Evolutionary conservation across 92 coral and sea anemone species (phyloP).

Genomic region (Phenganax subtilis): DNA sequence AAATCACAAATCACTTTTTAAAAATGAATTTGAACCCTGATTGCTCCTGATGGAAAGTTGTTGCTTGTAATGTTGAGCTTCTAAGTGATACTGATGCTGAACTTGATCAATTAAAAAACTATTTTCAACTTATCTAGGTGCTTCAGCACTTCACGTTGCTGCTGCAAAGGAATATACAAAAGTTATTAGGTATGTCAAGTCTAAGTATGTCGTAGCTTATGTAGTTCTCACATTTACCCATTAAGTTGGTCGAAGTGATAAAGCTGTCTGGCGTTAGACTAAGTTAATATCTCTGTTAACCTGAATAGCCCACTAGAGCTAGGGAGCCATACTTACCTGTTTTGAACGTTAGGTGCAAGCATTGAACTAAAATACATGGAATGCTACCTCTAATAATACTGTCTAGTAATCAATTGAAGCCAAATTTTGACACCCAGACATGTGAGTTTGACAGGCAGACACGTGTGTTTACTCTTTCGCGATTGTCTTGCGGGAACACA

Average conservation of each 20-base stretch:
- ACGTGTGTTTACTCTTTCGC: too few relatives aligned
- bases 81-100: neutral
- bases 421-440: too few relatives aligned
- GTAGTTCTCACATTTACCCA: neutral
- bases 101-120: neutral
- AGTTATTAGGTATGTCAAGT: slow-evolving; percentile 77
- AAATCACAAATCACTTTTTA: neutral
- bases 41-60: too few relatives aligned
- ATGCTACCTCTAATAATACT: too few relatives aligned
- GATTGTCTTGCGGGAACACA: too few relatives aligned
- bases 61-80: neutral
- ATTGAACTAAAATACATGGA: too few relatives aligned
- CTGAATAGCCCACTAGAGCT: too few relatives aligned
- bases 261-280: too few relatives aligned
- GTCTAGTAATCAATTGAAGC: too few relatives aligned
- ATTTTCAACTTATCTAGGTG: slow-evolving; percentile 56
- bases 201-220: neutral
- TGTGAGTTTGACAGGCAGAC: too few relatives aligned
- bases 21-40: neutral
- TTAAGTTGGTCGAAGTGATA: neutral
- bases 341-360: too few relatives aligned
- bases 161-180: slow-evolving; percentile 90
- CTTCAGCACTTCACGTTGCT: slow-evolving; percentile 94
- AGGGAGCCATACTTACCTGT: too few relatives aligned
- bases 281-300: neutral